Conservation (phyloP, 2,113 vertebrate species). For the Tachycineta bicolor region DNA sequence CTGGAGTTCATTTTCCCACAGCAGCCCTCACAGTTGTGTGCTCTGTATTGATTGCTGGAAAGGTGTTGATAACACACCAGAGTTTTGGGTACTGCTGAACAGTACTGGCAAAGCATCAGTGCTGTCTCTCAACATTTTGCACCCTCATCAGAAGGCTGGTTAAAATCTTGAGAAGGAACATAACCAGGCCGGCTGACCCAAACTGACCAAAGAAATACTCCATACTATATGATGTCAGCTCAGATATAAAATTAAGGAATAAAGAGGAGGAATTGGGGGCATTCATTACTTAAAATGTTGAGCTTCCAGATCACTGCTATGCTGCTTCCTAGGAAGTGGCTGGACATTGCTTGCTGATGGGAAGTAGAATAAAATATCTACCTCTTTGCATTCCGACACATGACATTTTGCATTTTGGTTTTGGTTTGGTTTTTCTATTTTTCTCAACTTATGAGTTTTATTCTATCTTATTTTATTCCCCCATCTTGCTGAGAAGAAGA, state of each 20-base stretch:
- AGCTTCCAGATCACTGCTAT: not conserved
- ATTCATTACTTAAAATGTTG: accelerated
- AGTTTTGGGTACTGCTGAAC: not conserved
- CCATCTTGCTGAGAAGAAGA: not conserved
- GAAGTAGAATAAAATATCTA: not conserved
- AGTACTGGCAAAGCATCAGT: accelerated
- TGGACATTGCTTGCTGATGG: not conserved
- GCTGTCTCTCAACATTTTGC: not conserved
- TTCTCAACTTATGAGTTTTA: not conserved
- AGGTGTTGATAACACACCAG: not conserved
- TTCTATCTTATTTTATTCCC: not conserved
- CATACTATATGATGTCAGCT: not conserved
- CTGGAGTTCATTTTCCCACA: not conserved
- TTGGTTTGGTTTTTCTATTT: not conserved
- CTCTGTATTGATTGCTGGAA: not conserved
- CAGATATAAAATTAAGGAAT: not conserved
- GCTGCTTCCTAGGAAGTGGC: not conserved
- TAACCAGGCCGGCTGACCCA: not conserved
- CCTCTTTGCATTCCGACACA: not conserved
- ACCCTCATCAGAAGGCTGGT: not conserved
- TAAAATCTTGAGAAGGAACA: not conserved
- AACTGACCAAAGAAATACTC: not conserved
- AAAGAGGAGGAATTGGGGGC: not conserved
- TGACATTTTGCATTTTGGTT: not conserved
- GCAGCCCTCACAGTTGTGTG: not conserved